Evolutionary conservation across 2,797 vertebrate genomes (phyloP), one percentile per base, ranked within the genome.

Genomic region (Spinibarbus caldwelli): DNA sequence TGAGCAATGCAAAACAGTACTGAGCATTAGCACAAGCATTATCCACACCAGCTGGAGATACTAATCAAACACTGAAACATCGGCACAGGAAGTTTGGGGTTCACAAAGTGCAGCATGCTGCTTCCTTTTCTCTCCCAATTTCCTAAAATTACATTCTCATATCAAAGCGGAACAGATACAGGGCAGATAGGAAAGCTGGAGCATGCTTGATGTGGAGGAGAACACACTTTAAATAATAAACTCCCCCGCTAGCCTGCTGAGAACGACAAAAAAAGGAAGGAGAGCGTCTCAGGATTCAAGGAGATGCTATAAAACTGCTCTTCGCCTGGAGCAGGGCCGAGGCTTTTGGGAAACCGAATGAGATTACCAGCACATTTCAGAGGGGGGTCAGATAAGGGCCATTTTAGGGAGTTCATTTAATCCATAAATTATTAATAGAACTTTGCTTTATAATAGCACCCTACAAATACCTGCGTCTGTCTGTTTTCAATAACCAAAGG

Each of bases 181-280:
- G 73, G 86, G 78, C 76, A 87, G 89, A 91, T 88, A 89, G 80
- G 79, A 85, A 84, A 76, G 79, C 86, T 72, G 66, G 77, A 80
- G 84, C 57, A 89, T 88, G 70, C 85, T 89, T 88, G 82, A 89
- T 89, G 89, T 87, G 82, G 83, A 90, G 86, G 88, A 89, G 89
- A 90, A 87, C 68, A 86, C 87, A 86, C 84, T 89, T 90, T 87
- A 86, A 90, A 89, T 87, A 89, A 90, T 89, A 89, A 89, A 91
- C 89, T 89, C 87, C 87, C 85, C 88, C 49, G 67, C 80, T 64
- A 70, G 82, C 79, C 54, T 45, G 76, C 86, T 88, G 78, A 80
- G 80, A 49, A 76, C 17, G 77, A 78, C 43, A 80, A 73, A 82
- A 83, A 76, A 38, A 72, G 77, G 59, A 57, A 83, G 72, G 75